These are phyloP conservation scores for Hyphantria cunea DNA, from an alignment of 1,140 invertebrate species.

Conservation along the genomic window DNA sequence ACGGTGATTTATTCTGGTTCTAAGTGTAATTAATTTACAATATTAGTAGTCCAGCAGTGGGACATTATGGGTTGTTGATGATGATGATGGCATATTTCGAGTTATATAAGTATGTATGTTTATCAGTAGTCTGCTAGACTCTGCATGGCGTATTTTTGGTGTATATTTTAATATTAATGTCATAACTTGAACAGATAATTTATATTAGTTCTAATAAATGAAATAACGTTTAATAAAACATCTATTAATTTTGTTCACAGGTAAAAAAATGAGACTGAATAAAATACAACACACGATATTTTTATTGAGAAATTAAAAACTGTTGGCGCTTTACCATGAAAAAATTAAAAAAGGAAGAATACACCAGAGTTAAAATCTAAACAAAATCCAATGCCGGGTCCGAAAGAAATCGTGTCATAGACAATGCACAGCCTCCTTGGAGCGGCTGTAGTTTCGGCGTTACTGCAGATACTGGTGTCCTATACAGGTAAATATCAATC, in stretches of 20 bases:
- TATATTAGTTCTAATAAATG: too few species aligned
- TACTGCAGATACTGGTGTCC: constrained; percentile 68
- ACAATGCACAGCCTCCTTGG: constrained; percentile 72
- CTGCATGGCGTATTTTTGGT: too few species aligned
- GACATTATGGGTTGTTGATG: too few species aligned
- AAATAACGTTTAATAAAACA: too few species aligned
- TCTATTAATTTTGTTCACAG: constrained; percentile 28
- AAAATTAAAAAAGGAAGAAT: constrained; percentile 54
- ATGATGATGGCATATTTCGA: too few species aligned
- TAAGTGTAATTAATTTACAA: too few species aligned
- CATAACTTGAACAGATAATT: too few species aligned
- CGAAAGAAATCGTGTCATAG: constrained; percentile 60
- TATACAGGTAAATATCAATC: constrained; percentile 52
- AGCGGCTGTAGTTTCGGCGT: constrained; percentile 59
- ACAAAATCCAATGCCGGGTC: constrained; percentile 63
- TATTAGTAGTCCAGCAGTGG: too few species aligned
- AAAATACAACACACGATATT: constrained; percentile 8
- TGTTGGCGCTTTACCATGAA: constrained; percentile 45
- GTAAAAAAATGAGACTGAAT: constrained; percentile 33
- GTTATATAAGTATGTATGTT: too few species aligned
- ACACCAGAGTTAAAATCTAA: constrained; percentile 44
- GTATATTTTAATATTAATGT: too few species aligned
- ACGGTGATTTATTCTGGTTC: too few species aligned
- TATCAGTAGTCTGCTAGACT: too few species aligned
- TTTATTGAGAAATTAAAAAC: background rate